Base-by-base conservation (phyloP, 2,888 invertebrate genomes). In the Melieria omissa region DNA sequence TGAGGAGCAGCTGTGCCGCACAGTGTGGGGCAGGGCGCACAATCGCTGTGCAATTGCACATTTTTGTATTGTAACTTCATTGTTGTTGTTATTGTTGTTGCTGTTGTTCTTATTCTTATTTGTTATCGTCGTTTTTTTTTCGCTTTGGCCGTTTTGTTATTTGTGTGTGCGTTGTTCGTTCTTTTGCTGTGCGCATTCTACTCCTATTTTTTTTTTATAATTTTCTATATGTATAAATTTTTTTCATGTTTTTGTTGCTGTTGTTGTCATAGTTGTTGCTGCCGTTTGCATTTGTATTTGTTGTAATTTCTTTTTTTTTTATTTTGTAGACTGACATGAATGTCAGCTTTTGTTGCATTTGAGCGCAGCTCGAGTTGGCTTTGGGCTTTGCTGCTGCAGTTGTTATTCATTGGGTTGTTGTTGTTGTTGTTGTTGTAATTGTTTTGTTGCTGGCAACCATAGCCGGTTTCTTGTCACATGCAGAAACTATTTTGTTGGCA, bases 391-490 rank as follows among this genome's bases (percentile, higher is more conserved):
- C 62, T 74, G 65, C 57, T 68, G 62, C 57, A 73, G 72, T 49
- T 57, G 55, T 49, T 74, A 66, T 42, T 71, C 72, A 45, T 69
- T 71, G 68, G 74, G 76, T 67, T 65, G 12, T 52, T 54, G 42
- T 55, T 65, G 67, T 74, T 58, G 42, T n/a, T 63, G 72, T 62
- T 60, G 29, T 66, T 57, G 49, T 45, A 29, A 29, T 29, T 29
- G 29, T 29, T 29, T 29, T 29, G 29, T 29, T 29, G 29, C 29
- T 29, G 29, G 29, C 29, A 29, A 29, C 29, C 29, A 29, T 29
- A 69, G 80, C 80, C 80, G 79, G 79, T 80, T 80, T 73, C 55
- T 73, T 65, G 60, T 62, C 62, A 45, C 68, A 69, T 69, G 54
- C 62, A 45, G 45, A 55, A 57, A 62, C 52, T 52, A 44, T 64